phyloP scores from a whole-genome alignment of 1,140 invertebrate genomes.

The Heliconius nattereri region DNA sequence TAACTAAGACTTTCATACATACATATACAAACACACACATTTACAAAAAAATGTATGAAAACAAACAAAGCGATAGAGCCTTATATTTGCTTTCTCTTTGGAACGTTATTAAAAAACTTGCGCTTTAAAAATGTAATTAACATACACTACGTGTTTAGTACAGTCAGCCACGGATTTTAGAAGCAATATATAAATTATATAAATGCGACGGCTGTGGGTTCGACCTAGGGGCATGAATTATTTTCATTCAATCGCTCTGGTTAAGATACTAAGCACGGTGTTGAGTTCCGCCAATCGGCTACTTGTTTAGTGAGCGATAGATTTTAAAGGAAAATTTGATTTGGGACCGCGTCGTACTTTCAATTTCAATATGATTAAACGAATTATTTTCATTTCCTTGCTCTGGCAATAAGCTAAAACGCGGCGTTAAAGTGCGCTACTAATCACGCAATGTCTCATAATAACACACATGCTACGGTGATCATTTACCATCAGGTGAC shows the following conservation, averaged over 20 bases:
- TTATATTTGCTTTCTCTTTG: conserved; percentile 11
- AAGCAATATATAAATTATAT: too few relatives aligned
- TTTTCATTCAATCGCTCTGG: not conserved
- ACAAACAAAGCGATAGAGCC: conserved; percentile 8
- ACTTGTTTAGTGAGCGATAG: too few relatives aligned
- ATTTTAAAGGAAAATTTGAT: too few relatives aligned
- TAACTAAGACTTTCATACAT: not conserved
- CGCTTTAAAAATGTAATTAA: conserved; percentile 51
- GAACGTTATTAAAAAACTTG: conserved; percentile 62
- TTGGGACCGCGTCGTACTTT: too few relatives aligned
- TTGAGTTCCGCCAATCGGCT: not conserved
- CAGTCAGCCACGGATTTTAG: not conserved
- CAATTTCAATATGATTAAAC: too few relatives aligned
- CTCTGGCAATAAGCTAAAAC: not conserved
- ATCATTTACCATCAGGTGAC: too few relatives aligned
- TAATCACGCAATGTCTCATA: not conserved
- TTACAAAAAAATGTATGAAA: not conserved
- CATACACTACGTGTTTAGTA: conserved; percentile 32
- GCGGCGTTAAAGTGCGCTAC: not conserved
- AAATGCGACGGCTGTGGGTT: too few relatives aligned
- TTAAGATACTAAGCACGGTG: not conserved
- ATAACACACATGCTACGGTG: not conserved
- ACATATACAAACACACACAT: not conserved
- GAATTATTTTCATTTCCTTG: too few relatives aligned
- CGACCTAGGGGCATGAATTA: not conserved